A percentile compares a stretch with the other conserved stretches of the same genome.
phyloP scores from a whole-genome alignment of 1,140 invertebrate species.

The Panagrolaimus sp. region DNA sequence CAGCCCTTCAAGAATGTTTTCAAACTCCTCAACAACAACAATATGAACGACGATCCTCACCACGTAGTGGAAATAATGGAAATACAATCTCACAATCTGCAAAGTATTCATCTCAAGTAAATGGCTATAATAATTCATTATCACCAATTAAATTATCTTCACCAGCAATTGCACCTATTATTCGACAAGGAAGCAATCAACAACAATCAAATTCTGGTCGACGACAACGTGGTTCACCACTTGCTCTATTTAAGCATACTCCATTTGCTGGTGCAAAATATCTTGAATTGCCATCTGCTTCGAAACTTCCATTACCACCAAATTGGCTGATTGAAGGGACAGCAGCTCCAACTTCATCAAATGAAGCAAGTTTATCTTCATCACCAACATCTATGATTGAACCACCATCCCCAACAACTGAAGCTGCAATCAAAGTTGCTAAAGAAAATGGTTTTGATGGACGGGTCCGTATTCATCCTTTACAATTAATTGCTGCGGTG shows the following conservation, averaged over 20 bases:
- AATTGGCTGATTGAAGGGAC: background rate
- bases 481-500: conserved; percentile 6
- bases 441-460: conserved; percentile 5
- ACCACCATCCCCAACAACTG: conserved; percentile 3
- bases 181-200: background rate
- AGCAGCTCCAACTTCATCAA: background rate
- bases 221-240: background rate
- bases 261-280: conserved; percentile 7
- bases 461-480: background rate
- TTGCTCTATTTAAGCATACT: background rate
- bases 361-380: background rate
- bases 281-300: background rate
- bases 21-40: background rate
- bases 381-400: background rate
- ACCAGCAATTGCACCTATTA: background rate
- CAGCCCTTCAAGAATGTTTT: conserved; percentile 1
- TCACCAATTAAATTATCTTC: background rate
- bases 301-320: background rate
- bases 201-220: no score
- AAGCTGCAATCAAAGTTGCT: background rate
- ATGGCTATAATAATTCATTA: background rate
- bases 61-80: background rate
- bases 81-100: background rate
- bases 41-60: background rate
- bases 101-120: background rate